phyloP scores from a whole-genome alignment of 1,140 invertebrate genomes.

The Holotrichia oblita region DNA sequence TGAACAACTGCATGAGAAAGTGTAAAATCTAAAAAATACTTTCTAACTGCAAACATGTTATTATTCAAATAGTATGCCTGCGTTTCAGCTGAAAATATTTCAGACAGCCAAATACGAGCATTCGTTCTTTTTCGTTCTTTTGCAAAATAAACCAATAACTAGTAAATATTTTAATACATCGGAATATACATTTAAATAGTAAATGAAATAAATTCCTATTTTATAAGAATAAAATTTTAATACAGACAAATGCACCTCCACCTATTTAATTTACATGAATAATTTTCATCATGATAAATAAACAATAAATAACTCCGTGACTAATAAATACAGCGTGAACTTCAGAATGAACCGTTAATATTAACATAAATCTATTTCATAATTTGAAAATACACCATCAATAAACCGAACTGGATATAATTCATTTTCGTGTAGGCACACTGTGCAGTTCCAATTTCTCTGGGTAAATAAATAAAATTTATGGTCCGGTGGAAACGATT shows the following conservation, averaged over 20 bases:
- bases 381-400: constrained; percentile 41
- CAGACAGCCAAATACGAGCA: too few relatives aligned
- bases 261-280: constrained; percentile 25
- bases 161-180: not conserved
- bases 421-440: constrained; percentile 49
- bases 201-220: constrained; percentile 8
- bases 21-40: too few relatives aligned
- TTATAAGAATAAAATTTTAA: not conserved
- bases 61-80: too few relatives aligned
- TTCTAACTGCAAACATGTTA: too few relatives aligned
- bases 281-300: constrained; percentile 23
- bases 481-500: constrained; percentile 52
- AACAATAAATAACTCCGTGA: not conserved
- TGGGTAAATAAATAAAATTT: constrained; percentile 55
- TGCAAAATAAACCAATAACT: too few relatives aligned
- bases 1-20: too few relatives aligned
- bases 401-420: constrained; percentile 42
- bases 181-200: constrained; percentile 3
- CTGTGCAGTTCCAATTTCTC: constrained; percentile 47
- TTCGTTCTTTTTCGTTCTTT: too few relatives aligned
- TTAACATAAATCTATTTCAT: constrained; percentile 39
- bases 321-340: constrained; percentile 23
- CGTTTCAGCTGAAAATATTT: too few relatives aligned
- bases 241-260: not conserved
- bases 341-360: constrained; percentile 25